phyloP scores from a whole-genome alignment of 37 sponge, comb jelly and placozoan species.

The Halichondria panicea region DNA sequence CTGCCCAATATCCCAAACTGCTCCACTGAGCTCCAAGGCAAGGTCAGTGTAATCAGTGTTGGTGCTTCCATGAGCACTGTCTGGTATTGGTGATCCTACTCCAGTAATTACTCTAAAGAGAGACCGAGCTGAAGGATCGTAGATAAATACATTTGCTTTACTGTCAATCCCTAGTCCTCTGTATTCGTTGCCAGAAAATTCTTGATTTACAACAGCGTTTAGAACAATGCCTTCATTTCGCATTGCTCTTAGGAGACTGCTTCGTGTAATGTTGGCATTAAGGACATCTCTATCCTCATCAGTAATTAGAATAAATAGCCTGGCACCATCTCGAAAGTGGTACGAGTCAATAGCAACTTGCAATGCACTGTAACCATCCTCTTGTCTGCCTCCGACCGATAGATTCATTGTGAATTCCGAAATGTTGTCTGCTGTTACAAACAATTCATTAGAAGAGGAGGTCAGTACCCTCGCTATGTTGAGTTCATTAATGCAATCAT shows the following conservation, averaged over 20 bases:
- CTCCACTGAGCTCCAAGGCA: slow-evolving; percentile 58
- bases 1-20: slow-evolving; percentile 74
- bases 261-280: slow-evolving; percentile 6
- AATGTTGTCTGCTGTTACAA: slow-evolving; percentile 22
- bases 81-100: slow-evolving; percentile 19
- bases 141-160: slow-evolving; percentile 31
- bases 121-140: slow-evolving; percentile 25
- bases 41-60: slow-evolving; percentile 70
- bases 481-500: slow-evolving; percentile 1
- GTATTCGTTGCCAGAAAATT: slow-evolving; percentile 7
- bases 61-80: slow-evolving; percentile 63
- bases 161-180: slow-evolving; percentile 54
- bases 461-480: slow-evolving; percentile 4
- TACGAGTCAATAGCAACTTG: slow-evolving; percentile 37
- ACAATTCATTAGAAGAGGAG: neutral
- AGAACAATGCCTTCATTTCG: slow-evolving; percentile 1
- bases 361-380: slow-evolving; percentile 81
- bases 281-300: slow-evolving; percentile 72
- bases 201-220: slow-evolving; percentile 61
- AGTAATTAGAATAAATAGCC: slow-evolving; percentile 67
- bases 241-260: slow-evolving; percentile 20
- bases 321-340: slow-evolving; percentile 21
- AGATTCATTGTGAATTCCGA: slow-evolving; percentile 3
- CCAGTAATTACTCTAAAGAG: slow-evolving; percentile 3
- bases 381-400: slow-evolving; percentile 24